These are phyloP conservation scores for Augochlora pura DNA, from an alignment of 1,140 invertebrate genomes.

Conservation along the genomic window DNA sequence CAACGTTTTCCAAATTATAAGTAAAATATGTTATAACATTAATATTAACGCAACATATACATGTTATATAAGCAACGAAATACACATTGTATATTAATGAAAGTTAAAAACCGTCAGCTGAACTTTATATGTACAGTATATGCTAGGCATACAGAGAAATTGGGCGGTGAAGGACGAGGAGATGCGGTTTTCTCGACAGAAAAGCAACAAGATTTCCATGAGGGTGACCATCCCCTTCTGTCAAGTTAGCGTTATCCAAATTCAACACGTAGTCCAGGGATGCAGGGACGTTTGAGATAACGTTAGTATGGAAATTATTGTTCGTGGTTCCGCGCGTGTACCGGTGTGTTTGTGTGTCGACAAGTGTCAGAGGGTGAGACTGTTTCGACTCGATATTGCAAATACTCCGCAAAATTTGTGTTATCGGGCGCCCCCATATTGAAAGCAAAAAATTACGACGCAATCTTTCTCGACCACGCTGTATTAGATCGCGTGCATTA, in stretches of 20 bases:
- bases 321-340: conserved; percentile 31
- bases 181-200: conserved; percentile 34
- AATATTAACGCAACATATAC: no score
- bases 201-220: conserved; percentile 49
- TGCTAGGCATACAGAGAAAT: conserved; percentile 17
- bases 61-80: no score
- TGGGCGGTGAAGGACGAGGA: conserved; percentile 29
- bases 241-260: conserved; percentile 63
- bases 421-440: neutral
- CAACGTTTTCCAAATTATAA: no score
- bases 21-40: no score
- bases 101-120: neutral
- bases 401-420: conserved; percentile 12
- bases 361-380: conserved; percentile 19
- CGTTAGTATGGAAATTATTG: conserved; percentile 64
- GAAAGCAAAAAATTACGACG: neutral
- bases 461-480: neutral
- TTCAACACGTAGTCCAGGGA: conserved; percentile 55
- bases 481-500: neutral
- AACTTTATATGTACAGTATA: neutral
- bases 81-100: neutral
- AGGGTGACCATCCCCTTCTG: conserved; percentile 50
- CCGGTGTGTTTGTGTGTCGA: conserved; percentile 7
- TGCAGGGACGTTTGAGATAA: conserved; percentile 48
- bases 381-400: conserved; percentile 42